Evolutionary conservation across 2,113 vertebrate genomes (phyloP), one percentile per base, ranked within the genome.

Genomic region (Circaetus gallicus): DNA sequence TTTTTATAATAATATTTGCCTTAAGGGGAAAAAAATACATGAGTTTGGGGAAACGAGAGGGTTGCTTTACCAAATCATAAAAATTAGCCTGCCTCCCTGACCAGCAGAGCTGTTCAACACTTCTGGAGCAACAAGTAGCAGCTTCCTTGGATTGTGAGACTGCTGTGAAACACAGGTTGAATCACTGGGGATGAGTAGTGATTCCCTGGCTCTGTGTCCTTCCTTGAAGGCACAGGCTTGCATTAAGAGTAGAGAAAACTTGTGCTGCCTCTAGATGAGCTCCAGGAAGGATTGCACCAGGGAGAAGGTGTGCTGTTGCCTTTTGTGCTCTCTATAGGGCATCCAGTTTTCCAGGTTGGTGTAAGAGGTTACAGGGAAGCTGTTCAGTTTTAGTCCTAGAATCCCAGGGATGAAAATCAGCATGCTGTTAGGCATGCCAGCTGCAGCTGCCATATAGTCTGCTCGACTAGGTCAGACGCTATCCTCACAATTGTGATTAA

Each of bases 21-120:
- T 92, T 38, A 61, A 59, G 14, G 9, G 7, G 7, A 18, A 3
- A 22, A 61, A 24, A 16, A 1, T 16, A 12, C 6, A 0, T 11
- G 19, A 70, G 13, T 52, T 29, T 70, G 36, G 34, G 59, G 36
- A 79, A 88, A 85, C 0, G 1, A 53, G 74, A 62, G 8, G 2
- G 25, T 65, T 59, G n/a, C 34, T 82, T 36, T 82, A 59, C n/a
- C 45, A 43, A 65, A 86, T 42, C 18, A 14, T 56, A 31, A 86
- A 36, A 50, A 53, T 36, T 77, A 80, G 21, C 38, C 43, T 72
- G 3, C 25, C 17, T 67, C 42, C 38, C 42, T 82, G 38, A 49
- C 56, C 36, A 45, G 52, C 47, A 58, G n/a, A 52, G n/a, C 12
- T 87, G 26, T 63, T 84, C 59, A 52, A 32, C 16, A 15, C 61